These are phyloP conservation scores for Xanthostigma xanthostigma DNA, from an alignment of 2,888 invertebrate species.

Conservation along the genomic window DNA sequence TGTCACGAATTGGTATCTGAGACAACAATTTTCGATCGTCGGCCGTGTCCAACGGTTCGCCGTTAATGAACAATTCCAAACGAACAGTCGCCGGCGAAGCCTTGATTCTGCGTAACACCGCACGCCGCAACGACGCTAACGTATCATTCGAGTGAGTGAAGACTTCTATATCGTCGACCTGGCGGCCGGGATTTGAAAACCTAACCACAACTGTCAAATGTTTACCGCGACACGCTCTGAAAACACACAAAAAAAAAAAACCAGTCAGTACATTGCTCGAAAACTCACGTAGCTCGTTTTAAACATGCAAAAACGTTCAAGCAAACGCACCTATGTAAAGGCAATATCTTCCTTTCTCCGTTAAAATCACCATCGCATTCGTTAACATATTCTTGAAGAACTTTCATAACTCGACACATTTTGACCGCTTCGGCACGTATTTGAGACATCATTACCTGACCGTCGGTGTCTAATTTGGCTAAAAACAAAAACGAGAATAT, in stretches of 20 bases:
- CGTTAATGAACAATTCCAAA: slow-evolving; percentile 79
- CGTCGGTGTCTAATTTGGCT: slow-evolving; percentile 29
- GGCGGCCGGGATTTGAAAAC: slow-evolving; percentile 74
- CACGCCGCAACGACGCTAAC: slow-evolving; percentile 67
- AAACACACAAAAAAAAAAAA: slow-evolving; percentile 16
- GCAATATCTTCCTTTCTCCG: slow-evolving; percentile 77
- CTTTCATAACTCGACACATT: slow-evolving; percentile 87
- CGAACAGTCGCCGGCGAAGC: slow-evolving; percentile 59
- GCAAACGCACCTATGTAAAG: slow-evolving; percentile 51
- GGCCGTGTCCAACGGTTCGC: slow-evolving; percentile 71
- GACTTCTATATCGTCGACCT: slow-evolving; percentile 82
- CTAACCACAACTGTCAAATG: slow-evolving; percentile 75
- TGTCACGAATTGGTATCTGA: slow-evolving; percentile 73
- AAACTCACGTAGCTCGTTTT: background rate
- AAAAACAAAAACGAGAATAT: slow-evolving; percentile 12
- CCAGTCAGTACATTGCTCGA: background rate
- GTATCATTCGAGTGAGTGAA: slow-evolving; percentile 92
- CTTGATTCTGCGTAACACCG: slow-evolving; percentile 51
- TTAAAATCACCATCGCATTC: slow-evolving; percentile 85
- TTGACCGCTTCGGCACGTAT: slow-evolving; percentile 57
- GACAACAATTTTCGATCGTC: slow-evolving; percentile 80
- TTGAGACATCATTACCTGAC: slow-evolving; percentile 29
- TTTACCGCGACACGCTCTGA: slow-evolving; percentile 78
- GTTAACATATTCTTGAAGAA: slow-evolving; percentile 86
- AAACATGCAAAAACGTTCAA: background rate